Conservation (phyloP, 2,888 invertebrate species). For the Atrina japonica region DNA sequence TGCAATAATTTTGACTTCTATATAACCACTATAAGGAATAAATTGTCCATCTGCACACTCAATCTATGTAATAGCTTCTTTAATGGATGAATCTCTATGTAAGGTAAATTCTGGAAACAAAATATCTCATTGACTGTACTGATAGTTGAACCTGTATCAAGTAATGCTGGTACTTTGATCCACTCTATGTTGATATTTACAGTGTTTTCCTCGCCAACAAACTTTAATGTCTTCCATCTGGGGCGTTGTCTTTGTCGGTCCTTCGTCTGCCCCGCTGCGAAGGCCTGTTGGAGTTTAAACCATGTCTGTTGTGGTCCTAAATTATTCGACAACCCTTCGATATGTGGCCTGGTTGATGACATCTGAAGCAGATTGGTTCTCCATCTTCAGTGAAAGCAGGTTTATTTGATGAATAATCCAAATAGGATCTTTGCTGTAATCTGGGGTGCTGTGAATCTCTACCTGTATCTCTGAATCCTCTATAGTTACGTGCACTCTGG, state of each 20-base stretch:
- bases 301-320: neutral
- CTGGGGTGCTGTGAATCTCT: too few relatives aligned
- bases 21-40: conserved; percentile 4
- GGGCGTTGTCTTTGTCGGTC: neutral
- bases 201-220: neutral
- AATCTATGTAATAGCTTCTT: too few relatives aligned
- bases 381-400: too few relatives aligned
- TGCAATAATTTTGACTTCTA: neutral
- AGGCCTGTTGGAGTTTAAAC: too few relatives aligned
- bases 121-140: neutral
- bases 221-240: neutral
- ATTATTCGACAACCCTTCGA: neutral
- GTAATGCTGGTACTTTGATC: neutral
- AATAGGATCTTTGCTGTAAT: too few relatives aligned
- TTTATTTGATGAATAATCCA: too few relatives aligned
- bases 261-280: neutral
- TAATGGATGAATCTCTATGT: too few relatives aligned
- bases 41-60: too few relatives aligned
- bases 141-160: neutral
- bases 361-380: neutral
- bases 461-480: too few relatives aligned
- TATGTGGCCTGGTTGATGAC: neutral
- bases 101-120: too few relatives aligned
- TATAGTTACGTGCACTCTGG: too few relatives aligned
- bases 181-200: neutral